phyloP scores from a whole-genome alignment of 2,797 vertebrate species.

The Sphaeramia orbicularis region DNA sequence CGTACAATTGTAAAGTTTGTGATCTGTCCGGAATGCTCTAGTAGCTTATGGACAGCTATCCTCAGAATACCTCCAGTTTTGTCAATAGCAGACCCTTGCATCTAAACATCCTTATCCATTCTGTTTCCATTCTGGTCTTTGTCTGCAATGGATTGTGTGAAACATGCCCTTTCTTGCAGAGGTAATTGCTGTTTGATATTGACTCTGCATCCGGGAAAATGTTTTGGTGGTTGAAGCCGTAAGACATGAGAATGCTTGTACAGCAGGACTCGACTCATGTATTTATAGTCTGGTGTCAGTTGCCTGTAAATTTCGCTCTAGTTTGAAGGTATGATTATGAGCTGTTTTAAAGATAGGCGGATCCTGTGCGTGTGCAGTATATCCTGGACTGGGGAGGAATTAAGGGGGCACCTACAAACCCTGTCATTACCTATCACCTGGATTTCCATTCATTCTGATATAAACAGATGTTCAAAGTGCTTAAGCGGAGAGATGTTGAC shows the following conservation, averaged over 20 bases:
- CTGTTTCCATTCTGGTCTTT: slow-evolving; percentile 53
- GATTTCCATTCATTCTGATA: slow-evolving; percentile 63
- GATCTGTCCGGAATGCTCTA: slow-evolving; percentile 29
- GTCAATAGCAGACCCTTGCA: slow-evolving; percentile 61
- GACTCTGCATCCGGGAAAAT: slow-evolving; percentile 71
- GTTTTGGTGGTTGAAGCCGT: slow-evolving; percentile 55
- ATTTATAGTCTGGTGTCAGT: slow-evolving; percentile 68
- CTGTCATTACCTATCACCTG: slow-evolving; percentile 79
- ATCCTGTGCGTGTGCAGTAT: slow-evolving; percentile 35
- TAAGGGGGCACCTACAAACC: slow-evolving; percentile 36
- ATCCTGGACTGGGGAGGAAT: slow-evolving; percentile 61
- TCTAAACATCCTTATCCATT: slow-evolving; percentile 52
- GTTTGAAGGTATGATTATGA: slow-evolving; percentile 76
- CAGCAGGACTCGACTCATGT: slow-evolving; percentile 65
- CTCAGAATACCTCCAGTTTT: slow-evolving; percentile 52
- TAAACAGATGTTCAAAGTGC: slow-evolving; percentile 75
- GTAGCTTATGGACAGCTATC: slow-evolving; percentile 43
- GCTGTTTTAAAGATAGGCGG: slow-evolving; percentile 58
- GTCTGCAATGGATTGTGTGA: slow-evolving; percentile 34
- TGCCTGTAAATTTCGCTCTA: slow-evolving; percentile 66
- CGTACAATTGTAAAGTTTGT: slow-evolving; percentile 41
- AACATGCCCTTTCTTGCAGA: slow-evolving; percentile 80
- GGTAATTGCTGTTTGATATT: slow-evolving; percentile 82
- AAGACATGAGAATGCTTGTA: slow-evolving; percentile 79
- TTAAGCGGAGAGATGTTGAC: slow-evolving; percentile 41